phyloP scores from a whole-genome alignment of 2,888 invertebrate species.

The Nasonovia ribisnigri region DNA sequence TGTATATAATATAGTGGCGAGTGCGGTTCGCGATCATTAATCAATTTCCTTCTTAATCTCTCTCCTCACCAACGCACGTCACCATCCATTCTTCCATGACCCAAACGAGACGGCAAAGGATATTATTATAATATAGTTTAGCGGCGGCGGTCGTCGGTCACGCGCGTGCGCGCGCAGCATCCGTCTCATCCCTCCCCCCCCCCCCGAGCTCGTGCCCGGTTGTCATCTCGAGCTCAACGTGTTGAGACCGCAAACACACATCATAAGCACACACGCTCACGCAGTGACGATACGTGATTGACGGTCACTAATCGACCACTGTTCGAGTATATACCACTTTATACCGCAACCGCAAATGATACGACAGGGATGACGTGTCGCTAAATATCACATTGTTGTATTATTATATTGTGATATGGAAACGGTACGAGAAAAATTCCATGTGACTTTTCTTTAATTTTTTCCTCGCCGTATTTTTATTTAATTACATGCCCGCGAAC shows the following conservation, averaged over 20 bases:
- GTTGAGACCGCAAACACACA: conserved; percentile 24
- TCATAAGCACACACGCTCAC: not conserved
- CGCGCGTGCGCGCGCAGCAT: not conserved
- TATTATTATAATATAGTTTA: conserved; percentile 25
- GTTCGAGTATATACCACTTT: not conserved
- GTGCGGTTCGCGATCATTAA: conserved; percentile 32
- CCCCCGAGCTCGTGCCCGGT: not conserved
- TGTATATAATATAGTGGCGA: not conserved
- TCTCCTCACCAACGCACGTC: not conserved
- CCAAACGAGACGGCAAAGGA: not conserved
- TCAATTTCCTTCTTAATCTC: conserved; percentile 52
- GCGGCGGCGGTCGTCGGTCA: not conserved
- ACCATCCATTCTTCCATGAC: not conserved
- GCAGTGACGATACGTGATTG: not conserved
- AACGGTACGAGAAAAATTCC: not conserved
- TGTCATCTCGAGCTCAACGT: conserved; percentile 29
- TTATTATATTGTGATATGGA: too few species aligned
- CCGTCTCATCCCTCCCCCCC: not conserved
- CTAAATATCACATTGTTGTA: not conserved
- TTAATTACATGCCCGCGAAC: not conserved
- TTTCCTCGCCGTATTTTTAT: too few species aligned
- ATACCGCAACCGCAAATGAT: not conserved
- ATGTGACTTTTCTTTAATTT: not conserved
- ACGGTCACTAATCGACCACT: conserved; percentile 51
- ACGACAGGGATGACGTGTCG: not conserved